Percentiles rank a stretch among this genome's conserved stretches.
Conservation (phyloP, 2,888 invertebrate genomes). For the Tenthredo notha region DNA sequence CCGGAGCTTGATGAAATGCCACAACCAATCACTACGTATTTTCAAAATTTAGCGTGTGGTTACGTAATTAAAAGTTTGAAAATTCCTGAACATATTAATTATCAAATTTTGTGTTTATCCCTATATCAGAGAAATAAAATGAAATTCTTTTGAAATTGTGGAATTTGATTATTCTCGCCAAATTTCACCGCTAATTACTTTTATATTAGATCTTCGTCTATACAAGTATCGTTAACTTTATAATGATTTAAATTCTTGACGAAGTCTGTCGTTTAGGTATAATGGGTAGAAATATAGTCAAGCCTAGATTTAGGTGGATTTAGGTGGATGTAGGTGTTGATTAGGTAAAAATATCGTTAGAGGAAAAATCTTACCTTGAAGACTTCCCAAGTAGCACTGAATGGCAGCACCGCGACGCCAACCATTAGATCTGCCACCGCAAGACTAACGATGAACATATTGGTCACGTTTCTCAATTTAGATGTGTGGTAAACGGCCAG, state of each 20-base stretch:
- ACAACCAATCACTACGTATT: background rate
- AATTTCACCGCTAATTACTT: background rate
- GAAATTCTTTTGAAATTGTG: background rate
- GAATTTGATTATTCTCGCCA: background rate
- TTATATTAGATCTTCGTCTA: background rate
- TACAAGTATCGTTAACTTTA: background rate
- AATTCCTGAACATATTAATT: background rate
- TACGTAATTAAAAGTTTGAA: background rate
- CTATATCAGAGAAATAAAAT: background rate
- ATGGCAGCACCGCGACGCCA: constrained; percentile 97
- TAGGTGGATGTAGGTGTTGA: background rate
- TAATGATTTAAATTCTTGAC: background rate
- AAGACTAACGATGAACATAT: constrained; percentile 97
- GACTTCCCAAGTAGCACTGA: constrained; percentile 96
- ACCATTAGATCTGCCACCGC: constrained; percentile 97
- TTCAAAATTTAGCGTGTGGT: background rate
- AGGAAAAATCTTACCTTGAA: constrained; percentile 84
- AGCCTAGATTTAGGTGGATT: background rate
- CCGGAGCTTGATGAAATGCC: background rate
- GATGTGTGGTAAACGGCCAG: constrained; percentile 94
- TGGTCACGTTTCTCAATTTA: constrained; percentile 96
- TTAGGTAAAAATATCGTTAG: background rate
- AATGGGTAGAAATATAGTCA: background rate
- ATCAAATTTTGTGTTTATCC: background rate
- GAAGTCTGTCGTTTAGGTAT: background rate